A percentile compares a stretch with the other conserved stretches of the same genome.
Conservation (phyloP, 1,140 invertebrate genomes). For the Physella acuta region DNA sequence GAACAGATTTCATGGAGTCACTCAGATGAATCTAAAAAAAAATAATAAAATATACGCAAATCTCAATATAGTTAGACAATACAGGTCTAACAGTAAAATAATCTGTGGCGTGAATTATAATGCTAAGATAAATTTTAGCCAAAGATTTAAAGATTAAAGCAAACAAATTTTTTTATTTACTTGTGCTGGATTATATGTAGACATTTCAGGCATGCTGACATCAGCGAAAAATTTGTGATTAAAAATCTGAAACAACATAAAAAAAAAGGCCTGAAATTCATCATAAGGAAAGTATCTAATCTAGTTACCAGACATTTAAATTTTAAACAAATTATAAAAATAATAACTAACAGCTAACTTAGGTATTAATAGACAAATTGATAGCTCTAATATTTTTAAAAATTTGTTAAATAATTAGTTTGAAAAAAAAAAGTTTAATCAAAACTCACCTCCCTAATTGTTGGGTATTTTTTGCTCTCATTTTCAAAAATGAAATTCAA, state of each 20-base stretch:
- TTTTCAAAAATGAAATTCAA: slow-evolving; percentile 79
- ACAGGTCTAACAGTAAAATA: neutral
- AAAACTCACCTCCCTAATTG: slow-evolving; percentile 33
- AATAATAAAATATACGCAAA: neutral
- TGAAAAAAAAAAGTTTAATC: neutral
- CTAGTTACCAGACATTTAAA: neutral
- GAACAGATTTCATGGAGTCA: slow-evolving; percentile 35
- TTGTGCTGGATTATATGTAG: slow-evolving; percentile 34
- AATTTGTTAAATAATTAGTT: neutral
- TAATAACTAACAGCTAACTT: neutral
- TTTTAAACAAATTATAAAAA: neutral
- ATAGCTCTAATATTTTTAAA: neutral
- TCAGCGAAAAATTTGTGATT: slow-evolving; percentile 35
- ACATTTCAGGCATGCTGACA: slow-evolving; percentile 26
- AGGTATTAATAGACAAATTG: neutral
- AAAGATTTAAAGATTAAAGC: neutral
- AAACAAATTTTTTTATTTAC: slow-evolving; percentile 26
- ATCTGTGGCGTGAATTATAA: neutral
- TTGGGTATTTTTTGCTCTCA: slow-evolving; percentile 60
- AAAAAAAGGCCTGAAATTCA: neutral
- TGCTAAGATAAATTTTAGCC: neutral
- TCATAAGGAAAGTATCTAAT: neutral
- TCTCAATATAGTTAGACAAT: neutral
- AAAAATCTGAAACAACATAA: slow-evolving; percentile 32
- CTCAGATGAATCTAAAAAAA: slow-evolving; percentile 36